These are phyloP conservation scores for Prionchulus punctatus DNA, from an alignment of 2,888 invertebrate species.

Conservation along the genomic window DNA sequence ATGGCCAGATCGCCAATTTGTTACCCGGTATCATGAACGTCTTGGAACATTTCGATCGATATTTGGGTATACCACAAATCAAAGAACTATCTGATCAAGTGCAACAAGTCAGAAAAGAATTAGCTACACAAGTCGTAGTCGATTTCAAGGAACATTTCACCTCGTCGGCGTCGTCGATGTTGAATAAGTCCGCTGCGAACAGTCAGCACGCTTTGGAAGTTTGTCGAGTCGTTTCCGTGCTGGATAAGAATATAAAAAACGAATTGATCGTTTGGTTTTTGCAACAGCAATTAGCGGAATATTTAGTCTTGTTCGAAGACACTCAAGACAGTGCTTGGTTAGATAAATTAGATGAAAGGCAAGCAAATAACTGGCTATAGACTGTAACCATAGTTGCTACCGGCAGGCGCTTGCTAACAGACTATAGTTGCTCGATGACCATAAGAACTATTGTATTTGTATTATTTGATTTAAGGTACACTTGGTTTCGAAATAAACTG, in stretches of 20 bases:
- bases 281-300: slow-evolving; percentile 67
- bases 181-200: background rate
- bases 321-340: slow-evolving; percentile 92
- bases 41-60: slow-evolving; percentile 76
- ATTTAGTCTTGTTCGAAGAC: slow-evolving; percentile 76
- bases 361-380: background rate
- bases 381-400: background rate
- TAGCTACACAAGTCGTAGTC: slow-evolving; percentile 69
- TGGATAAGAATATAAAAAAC: slow-evolving; percentile 66
- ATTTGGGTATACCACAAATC: slow-evolving; percentile 78
- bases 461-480: slow-evolving; percentile 38
- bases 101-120: slow-evolving; percentile 45
- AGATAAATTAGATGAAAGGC: slow-evolving; percentile 64
- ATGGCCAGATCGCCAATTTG: slow-evolving; percentile 79
- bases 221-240: slow-evolving; percentile 63
- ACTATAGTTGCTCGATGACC: no score
- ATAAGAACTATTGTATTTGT: background rate
- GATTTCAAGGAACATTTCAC: slow-evolving; percentile 59
- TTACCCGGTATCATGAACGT: slow-evolving; percentile 91
- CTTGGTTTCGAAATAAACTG: slow-evolving; percentile 86
- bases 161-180: background rate
- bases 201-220: slow-evolving; percentile 47
- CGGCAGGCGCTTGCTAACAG: background rate
- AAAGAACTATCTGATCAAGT: slow-evolving; percentile 62
- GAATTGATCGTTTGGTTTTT: slow-evolving; percentile 56